phyloP scores from a whole-genome alignment of 2,113 vertebrate species.

The Grammomys dolichurus region DNA sequence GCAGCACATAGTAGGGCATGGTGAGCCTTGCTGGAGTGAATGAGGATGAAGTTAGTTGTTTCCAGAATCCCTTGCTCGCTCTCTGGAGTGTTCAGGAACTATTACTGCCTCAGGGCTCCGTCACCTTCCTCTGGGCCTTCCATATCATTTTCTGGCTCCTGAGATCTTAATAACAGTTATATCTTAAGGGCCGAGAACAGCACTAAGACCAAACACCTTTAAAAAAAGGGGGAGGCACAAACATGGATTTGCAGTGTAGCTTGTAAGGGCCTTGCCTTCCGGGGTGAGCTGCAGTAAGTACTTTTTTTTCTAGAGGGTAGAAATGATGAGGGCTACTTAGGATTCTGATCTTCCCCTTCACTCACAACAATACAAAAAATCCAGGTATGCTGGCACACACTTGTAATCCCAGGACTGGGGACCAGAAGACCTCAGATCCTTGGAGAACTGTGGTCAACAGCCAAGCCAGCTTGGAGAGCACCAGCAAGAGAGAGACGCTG shows the following conservation, averaged over 20 bases:
- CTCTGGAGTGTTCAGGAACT: not conserved
- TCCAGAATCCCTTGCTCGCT: accelerated
- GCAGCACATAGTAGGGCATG: not conserved
- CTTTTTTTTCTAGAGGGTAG: slow-evolving; percentile 76
- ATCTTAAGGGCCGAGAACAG: slow-evolving; percentile 75
- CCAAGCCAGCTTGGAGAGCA: not conserved
- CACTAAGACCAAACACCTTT: slow-evolving; percentile 78
- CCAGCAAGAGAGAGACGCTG: not conserved
- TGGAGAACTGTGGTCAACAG: not conserved
- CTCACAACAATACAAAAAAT: not conserved
- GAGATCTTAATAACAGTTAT: slow-evolving; percentile 67
- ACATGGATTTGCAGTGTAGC: slow-evolving; percentile 83
- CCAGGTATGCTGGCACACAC: accelerated
- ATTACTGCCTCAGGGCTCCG: not conserved
- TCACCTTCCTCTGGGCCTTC: not conserved
- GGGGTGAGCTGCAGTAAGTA: slow-evolving; percentile 83
- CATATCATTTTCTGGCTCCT: slow-evolving; percentile 67
- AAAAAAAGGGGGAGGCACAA: slow-evolving; percentile 71
- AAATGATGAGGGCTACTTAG: slow-evolving; percentile 51
- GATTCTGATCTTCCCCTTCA: not conserved
- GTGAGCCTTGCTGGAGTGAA: not conserved
- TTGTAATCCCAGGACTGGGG: accelerated
- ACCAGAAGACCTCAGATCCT: too few species aligned
- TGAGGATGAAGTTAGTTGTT: not conserved
- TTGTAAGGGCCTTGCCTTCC: slow-evolving; percentile 84